A percentile compares a stretch with the other conserved stretches of the same genome.
phyloP scores from a whole-genome alignment of 2,113 vertebrate genomes.

The Pogona vitticeps region DNA sequence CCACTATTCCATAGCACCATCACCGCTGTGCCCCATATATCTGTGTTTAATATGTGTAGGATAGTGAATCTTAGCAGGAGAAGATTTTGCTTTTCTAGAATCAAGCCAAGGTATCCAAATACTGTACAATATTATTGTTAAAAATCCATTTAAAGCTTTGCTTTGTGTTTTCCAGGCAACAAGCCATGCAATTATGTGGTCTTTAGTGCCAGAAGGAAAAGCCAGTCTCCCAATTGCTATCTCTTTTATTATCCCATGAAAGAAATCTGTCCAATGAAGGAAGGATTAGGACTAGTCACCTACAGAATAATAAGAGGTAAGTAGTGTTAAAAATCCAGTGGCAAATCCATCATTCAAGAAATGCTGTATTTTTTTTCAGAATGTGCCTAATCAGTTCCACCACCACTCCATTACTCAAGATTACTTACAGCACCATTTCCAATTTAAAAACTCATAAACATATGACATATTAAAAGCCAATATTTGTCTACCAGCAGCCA shows the following conservation, averaged over 20 bases:
- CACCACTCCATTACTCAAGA: not conserved
- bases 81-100: too few species aligned
- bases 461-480: too few species aligned
- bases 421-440: not conserved
- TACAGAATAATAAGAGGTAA: constrained; percentile 75
- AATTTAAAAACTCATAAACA: too few species aligned
- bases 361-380: not conserved
- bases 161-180: constrained; percentile 71
- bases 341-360: too few species aligned
- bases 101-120: too few species aligned
- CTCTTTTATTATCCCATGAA: constrained; percentile 76
- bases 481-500: too few species aligned
- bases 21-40: too few species aligned
- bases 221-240: constrained; percentile 75
- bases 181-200: constrained; percentile 75
- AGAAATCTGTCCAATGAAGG: constrained; percentile 73
- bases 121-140: too few species aligned
- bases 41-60: too few species aligned
- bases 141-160: too few species aligned
- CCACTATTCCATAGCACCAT: too few species aligned
- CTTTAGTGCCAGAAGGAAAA: constrained; percentile 67
- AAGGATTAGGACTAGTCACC: constrained; percentile 59
- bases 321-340: not conserved
- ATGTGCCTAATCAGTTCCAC: not conserved
- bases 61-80: too few species aligned